Percentiles rank a stretch among this genome's conserved stretches.
Evolutionary conservation across 1,140 invertebrate genomes (phyloP).

Genomic region (Aphis craccivora): DNA sequence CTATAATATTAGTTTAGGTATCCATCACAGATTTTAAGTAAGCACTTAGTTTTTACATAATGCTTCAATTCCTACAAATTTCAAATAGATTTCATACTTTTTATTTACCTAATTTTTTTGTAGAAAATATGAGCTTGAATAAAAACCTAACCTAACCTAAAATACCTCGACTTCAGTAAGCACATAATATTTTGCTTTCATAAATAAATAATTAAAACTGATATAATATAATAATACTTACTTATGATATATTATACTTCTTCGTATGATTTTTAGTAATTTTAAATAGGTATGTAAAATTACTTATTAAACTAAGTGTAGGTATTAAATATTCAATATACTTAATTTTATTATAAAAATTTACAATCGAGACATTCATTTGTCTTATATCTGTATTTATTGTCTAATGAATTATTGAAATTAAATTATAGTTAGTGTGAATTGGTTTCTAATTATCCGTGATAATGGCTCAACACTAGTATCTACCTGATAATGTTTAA

Average conservation of each 20-base stretch:
- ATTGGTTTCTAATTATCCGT: not conserved
- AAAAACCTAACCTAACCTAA: not conserved
- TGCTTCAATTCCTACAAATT: not conserved
- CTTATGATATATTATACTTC: not conserved
- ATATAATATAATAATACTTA: not conserved
- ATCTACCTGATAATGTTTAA: not conserved
- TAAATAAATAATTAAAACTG: not conserved
- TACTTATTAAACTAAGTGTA: not conserved
- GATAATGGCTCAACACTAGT: not conserved
- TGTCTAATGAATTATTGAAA: not conserved
- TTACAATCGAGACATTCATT: too few species aligned
- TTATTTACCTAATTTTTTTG: not conserved
- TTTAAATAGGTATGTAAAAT: not conserved
- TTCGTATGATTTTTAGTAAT: too few species aligned
- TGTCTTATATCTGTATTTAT: not conserved
- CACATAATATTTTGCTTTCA: not conserved
- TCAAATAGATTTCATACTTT: not conserved
- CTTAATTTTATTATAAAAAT: too few species aligned
- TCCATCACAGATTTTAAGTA: too few species aligned
- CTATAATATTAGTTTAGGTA: too few species aligned
- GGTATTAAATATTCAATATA: too few species aligned
- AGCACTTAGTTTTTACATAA: too few species aligned
- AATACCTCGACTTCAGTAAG: not conserved
- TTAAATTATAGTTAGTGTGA: not conserved
- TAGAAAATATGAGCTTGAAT: not conserved